Evolutionary conservation across 2,113 vertebrate genomes (phyloP), one percentile per base, ranked within the genome.

Genomic region (Melanerpes formicivorus): DNA sequence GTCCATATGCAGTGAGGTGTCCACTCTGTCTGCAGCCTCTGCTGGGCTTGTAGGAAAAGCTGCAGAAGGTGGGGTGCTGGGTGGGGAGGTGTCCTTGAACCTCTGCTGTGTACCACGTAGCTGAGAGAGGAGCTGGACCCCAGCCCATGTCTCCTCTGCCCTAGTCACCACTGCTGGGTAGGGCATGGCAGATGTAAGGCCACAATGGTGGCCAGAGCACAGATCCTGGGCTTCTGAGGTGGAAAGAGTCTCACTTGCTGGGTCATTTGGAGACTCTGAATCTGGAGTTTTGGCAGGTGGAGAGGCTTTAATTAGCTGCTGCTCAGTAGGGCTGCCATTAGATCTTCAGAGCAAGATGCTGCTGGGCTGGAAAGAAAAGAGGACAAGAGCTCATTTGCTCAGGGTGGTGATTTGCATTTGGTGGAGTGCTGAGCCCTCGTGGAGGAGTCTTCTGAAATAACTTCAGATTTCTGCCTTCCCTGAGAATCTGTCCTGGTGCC

Each of bases 281-380:
- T 87, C 84, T 92, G 90, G 81, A 79, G 18, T 80, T 89, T 80
- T 94, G 90, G 91, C 91, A 94, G 81, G 87, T 87, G 87, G 72
- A 92, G 26, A 52, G 87, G 87, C 90, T 94, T 91, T 96, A 93
- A 95, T 96, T 91, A 95, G 87, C 90, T 67, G 59, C 87, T 75
- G 72, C 90, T 95, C 93, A 25, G 84, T 77, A 55, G 95, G 94
- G 89, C 87, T 95, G 95, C 95, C 85, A 30, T 92, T 80, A 93
- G 84, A 88, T 75, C 94, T 94, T 93, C 84, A 75, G 91, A 92
- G 80, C 76, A 50, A 78, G 95, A 91, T 88, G 94, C 87, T 95
- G 87, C 91, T 46, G 89, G 93, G 74, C 93, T 96, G 94, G 85
- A 94, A 91, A 90, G 92, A 88, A 93, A 88, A 75, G 22, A 80